Evolutionary conservation across 1,140 invertebrate genomes (phyloP).

Genomic region (Paraescarpia echinospica): DNA sequence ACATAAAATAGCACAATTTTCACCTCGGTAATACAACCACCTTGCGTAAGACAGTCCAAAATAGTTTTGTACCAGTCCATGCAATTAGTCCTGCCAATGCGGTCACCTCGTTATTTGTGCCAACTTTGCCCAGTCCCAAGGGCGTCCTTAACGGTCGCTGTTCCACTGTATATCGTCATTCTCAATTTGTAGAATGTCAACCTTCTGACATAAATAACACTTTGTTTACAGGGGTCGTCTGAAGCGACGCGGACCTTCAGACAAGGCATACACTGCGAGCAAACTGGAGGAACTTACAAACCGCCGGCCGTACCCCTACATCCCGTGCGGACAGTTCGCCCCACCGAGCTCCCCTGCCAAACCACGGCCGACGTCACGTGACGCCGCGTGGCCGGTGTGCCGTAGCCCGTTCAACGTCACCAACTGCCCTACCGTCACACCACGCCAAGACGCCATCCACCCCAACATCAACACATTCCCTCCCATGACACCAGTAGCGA

Average conservation of each 20-base stretch:
- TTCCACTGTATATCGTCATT: no score
- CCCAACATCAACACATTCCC: background rate
- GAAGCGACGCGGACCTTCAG: slow-evolving; percentile 23
- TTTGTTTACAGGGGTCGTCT: slow-evolving; percentile 19
- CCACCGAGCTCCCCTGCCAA: background rate
- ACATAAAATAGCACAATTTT: no score
- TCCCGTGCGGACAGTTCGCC: background rate
- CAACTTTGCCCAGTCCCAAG: no score
- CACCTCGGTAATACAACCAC: no score
- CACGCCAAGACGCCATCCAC: background rate
- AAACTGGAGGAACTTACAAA: slow-evolving; percentile 19
- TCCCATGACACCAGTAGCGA: background rate
- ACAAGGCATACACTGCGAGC: slow-evolving; percentile 20
- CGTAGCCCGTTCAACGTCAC: background rate
- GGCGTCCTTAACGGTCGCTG: no score
- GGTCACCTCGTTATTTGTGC: no score
- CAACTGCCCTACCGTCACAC: background rate
- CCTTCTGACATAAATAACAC: background rate
- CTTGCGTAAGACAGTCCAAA: no score
- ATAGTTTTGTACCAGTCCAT: no score
- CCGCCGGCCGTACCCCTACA: slow-evolving; percentile 20
- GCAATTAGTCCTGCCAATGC: no score
- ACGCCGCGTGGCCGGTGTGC: background rate
- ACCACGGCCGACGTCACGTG: background rate
- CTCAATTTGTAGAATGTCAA: no score